Evolutionary conservation across 64 coral and sea anemone genomes (phyloP).

Genomic region (Pocillopora damicornis): DNA sequence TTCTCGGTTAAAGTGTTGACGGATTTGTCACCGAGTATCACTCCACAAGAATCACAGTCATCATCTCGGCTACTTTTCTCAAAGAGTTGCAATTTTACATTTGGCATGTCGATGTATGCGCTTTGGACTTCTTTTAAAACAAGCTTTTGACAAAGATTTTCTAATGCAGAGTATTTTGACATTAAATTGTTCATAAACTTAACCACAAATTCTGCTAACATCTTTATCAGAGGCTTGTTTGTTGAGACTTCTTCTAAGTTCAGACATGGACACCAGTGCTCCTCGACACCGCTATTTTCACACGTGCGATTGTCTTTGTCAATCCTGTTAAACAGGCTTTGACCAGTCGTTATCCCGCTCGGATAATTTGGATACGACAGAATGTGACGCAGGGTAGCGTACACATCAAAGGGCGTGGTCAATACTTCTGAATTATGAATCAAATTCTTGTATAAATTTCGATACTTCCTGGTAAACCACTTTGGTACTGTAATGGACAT

Average conservation of each 20-base stretch:
- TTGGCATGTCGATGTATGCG: slow-evolving; percentile 21
- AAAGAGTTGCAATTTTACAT: slow-evolving; percentile 13
- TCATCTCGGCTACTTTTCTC: neutral
- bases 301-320: slow-evolving; percentile 24
- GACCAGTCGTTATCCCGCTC: neutral
- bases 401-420: too few relatives aligned
- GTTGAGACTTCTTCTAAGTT: slow-evolving; percentile 1
- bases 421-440: too few relatives aligned
- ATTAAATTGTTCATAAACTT: slow-evolving; percentile 25
- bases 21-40: slow-evolving; percentile 8
- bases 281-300: slow-evolving; percentile 27
- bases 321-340: slow-evolving; percentile 40
- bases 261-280: neutral
- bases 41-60: slow-evolving; percentile 10
- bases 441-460: neutral
- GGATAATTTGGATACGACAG: neutral
- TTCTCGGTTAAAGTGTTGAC: neutral
- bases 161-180: too few relatives aligned
- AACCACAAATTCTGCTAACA: neutral
- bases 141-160: slow-evolving; percentile 6
- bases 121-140: slow-evolving; percentile 20
- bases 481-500: too few relatives aligned
- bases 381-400: too few relatives aligned
- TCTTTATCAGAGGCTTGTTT: neutral
- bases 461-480: neutral